Conservation (phyloP, 2,113 vertebrate species). For the Prochilodus magdalenae region DNA sequence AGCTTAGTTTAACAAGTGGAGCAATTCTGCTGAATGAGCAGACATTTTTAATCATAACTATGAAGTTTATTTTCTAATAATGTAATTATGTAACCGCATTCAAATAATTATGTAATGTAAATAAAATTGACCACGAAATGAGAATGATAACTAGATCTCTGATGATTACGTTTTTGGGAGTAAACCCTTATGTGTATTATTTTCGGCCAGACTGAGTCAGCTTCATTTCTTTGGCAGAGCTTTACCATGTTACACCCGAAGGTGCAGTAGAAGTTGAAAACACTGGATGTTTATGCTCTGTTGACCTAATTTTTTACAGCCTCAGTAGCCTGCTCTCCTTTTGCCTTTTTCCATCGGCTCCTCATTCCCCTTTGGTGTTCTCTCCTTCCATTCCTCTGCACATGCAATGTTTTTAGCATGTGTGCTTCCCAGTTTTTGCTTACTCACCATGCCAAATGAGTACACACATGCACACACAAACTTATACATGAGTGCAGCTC, state of each 20-base stretch:
- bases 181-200: neutral
- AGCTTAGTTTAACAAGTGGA: too few relatives aligned
- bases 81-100: too few relatives aligned
- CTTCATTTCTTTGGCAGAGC: neutral
- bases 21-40: too few relatives aligned
- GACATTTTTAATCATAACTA: too few relatives aligned
- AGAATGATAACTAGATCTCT: too few relatives aligned
- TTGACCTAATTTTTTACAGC: neutral
- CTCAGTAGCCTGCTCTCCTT: neutral
- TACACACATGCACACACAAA: neutral
- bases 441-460: slow-evolving; percentile 18
- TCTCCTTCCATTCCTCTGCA: neutral
- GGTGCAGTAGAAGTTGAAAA: neutral
- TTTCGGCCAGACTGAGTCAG: neutral
- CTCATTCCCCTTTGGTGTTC: slow-evolving; percentile 17
- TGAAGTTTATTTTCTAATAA: too few relatives aligned
- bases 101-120: too few relatives aligned
- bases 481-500: neutral
- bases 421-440: slow-evolving; percentile 23
- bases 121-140: too few relatives aligned
- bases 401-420: neutral
- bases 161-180: neutral
- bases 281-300: neutral
- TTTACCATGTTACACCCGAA: neutral
- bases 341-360: neutral